Evolutionary conservation across 2,888 invertebrate species (phyloP).

Genomic region (Elmis aenea): DNA sequence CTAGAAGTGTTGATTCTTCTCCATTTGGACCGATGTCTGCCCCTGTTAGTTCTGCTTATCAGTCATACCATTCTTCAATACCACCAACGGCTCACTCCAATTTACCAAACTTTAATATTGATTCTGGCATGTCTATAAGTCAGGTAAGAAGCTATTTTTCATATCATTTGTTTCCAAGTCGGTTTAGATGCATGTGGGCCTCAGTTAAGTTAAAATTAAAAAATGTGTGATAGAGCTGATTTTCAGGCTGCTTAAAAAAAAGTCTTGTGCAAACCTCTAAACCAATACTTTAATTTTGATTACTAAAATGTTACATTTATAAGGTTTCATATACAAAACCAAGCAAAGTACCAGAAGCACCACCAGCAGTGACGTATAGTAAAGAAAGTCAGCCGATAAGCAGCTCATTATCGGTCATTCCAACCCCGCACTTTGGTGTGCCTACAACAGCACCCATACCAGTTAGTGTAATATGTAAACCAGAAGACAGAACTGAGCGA

Average conservation of each 20-base stretch:
- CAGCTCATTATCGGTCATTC: no score
- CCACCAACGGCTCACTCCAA: constrained; percentile 19
- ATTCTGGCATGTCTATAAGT: constrained; percentile 41
- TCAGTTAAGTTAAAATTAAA: no score
- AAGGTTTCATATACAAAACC: background rate
- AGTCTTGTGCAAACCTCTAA: no score
- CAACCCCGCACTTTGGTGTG: no score
- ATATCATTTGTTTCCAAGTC: no score
- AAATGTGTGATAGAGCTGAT: no score
- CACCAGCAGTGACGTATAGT: background rate
- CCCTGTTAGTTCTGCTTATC: no score
- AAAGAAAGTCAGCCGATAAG: background rate
- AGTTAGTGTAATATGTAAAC: constrained; percentile 31
- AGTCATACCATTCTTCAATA: constrained; percentile 11
- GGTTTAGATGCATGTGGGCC: no score
- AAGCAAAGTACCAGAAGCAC: background rate
- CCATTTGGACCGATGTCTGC: no score
- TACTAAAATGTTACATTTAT: no score
- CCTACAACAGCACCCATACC: constrained; percentile 28
- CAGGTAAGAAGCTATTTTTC: constrained; percentile 41
- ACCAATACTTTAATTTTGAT: no score
- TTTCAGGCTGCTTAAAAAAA: no score
- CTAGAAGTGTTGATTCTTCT: constrained; percentile 17
- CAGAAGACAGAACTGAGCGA: constrained; percentile 23
- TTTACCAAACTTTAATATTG: constrained; percentile 35